A percentile compares a stretch with the other conserved stretches of the same genome.
These are phyloP conservation scores for Xerus inauris DNA, from an alignment of 2,113 vertebrate genomes.

Conservation along the genomic window DNA sequence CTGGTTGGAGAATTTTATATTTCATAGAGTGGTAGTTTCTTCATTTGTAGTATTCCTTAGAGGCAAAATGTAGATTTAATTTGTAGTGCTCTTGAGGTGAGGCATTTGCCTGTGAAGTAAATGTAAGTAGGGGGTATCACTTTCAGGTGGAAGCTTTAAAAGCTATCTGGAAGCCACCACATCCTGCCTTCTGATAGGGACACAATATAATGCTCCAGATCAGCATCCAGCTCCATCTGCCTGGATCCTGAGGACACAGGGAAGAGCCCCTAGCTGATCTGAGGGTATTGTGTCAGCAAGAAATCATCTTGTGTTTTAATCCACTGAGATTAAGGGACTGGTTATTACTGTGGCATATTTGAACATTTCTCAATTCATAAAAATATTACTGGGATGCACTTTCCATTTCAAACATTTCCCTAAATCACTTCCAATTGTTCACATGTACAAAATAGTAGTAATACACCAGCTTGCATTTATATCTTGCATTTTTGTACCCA, in stretches of 20 bases:
- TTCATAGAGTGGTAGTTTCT: background rate
- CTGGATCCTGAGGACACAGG: background rate
- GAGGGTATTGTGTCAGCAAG: background rate
- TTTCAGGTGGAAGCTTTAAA: background rate
- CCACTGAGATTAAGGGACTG: background rate
- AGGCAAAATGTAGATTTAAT: background rate
- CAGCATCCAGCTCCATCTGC: fast-evolving
- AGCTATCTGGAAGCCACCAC: background rate
- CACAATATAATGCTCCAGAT: background rate
- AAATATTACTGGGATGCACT: background rate
- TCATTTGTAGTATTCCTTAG: background rate
- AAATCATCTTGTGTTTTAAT: background rate
- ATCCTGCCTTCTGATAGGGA: fast-evolving
- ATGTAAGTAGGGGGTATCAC: fast-evolving
- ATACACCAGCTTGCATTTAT: background rate
- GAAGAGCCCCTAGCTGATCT: background rate
- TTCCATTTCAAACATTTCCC: background rate
- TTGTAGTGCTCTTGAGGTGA: background rate
- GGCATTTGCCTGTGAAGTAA: background rate
- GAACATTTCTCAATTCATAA: background rate
- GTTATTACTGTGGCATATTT: background rate
- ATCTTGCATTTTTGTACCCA: background rate
- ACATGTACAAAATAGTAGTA: background rate
- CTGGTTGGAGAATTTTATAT: background rate
- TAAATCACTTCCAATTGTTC: background rate